These are phyloP conservation scores for Dryadula phaetusa DNA, from an alignment of 2,888 invertebrate genomes.

Conservation along the genomic window DNA sequence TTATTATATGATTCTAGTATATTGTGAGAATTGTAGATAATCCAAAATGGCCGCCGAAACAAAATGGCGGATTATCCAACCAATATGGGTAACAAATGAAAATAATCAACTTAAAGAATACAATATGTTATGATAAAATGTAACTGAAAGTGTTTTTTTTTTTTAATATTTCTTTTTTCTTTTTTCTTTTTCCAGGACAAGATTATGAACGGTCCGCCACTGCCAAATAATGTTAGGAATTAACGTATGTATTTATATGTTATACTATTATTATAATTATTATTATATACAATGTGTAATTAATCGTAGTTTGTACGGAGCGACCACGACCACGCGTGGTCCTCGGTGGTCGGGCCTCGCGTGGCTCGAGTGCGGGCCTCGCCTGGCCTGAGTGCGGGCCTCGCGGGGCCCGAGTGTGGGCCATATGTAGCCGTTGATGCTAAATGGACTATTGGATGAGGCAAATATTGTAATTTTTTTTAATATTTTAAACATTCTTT, in stretches of 20 bases:
- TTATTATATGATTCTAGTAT: too few relatives aligned
- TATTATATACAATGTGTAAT: conserved; percentile 34
- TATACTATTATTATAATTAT: conserved; percentile 29
- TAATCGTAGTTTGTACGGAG: conserved; percentile 20
- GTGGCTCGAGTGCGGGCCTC: background rate
- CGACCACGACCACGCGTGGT: conserved; percentile 19
- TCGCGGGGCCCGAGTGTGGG: too few relatives aligned
- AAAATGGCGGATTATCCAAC: too few relatives aligned
- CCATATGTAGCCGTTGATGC: background rate
- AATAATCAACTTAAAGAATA: too few relatives aligned
- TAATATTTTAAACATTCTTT: too few relatives aligned
- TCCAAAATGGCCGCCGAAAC: too few relatives aligned
- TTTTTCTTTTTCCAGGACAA: conserved; percentile 50
- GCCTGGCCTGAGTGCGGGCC: background rate
- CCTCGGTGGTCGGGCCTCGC: background rate
- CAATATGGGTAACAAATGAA: too few relatives aligned
- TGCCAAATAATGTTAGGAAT: conserved; percentile 53
- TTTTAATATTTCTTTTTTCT: conserved; percentile 15
- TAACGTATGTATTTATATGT: conserved; percentile 46
- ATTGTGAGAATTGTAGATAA: too few relatives aligned
- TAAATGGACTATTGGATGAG: background rate
- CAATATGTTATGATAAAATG: too few relatives aligned
- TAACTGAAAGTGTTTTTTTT: background rate
- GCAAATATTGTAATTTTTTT: too few relatives aligned
- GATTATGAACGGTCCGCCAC: conserved; percentile 47